These are phyloP conservation scores for Calyptommatus sinebrachiatus DNA, from an alignment of 2,113 vertebrate species.

Conservation along the genomic window DNA sequence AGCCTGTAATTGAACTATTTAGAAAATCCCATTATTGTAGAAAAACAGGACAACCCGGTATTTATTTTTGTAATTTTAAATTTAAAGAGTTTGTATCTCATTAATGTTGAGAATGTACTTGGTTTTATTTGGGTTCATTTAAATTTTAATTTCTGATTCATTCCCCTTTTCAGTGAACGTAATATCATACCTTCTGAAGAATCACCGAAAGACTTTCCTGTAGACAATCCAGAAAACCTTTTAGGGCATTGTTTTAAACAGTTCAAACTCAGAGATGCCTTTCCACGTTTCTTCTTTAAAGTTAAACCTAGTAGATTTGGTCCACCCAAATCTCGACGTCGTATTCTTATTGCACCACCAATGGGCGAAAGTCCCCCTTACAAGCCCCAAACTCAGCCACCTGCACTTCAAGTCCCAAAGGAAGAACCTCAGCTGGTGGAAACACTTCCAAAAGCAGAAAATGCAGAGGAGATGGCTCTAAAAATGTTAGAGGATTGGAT, in stretches of 20 bases:
- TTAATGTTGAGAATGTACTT: too few species aligned
- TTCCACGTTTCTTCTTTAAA: slow-evolving; percentile 23
- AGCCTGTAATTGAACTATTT: background rate
- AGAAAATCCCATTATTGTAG: background rate
- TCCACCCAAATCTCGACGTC: slow-evolving; percentile 32
- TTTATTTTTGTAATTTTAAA: background rate
- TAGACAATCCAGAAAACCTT: background rate
- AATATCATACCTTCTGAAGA: background rate
- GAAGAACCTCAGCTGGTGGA: background rate
- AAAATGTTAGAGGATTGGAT: slow-evolving; percentile 39
- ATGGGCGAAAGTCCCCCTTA: background rate
- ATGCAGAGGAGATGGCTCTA: background rate
- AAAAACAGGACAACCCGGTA: background rate
- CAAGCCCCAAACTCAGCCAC: background rate
- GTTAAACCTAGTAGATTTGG: slow-evolving; percentile 31
- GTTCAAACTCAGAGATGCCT: slow-evolving; percentile 41
- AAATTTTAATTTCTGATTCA: background rate
- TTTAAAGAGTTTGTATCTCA: too few species aligned
- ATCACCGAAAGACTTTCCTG: accelerated
- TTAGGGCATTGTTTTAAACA: slow-evolving; percentile 43
- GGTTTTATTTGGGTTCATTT: background rate
- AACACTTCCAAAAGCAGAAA: background rate
- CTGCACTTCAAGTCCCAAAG: background rate
- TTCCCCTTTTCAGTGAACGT: background rate
- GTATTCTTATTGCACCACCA: slow-evolving; percentile 43